Evolutionary conservation across 2,888 invertebrate species (phyloP).

Genomic region (Dorcus parallelipipedus): DNA sequence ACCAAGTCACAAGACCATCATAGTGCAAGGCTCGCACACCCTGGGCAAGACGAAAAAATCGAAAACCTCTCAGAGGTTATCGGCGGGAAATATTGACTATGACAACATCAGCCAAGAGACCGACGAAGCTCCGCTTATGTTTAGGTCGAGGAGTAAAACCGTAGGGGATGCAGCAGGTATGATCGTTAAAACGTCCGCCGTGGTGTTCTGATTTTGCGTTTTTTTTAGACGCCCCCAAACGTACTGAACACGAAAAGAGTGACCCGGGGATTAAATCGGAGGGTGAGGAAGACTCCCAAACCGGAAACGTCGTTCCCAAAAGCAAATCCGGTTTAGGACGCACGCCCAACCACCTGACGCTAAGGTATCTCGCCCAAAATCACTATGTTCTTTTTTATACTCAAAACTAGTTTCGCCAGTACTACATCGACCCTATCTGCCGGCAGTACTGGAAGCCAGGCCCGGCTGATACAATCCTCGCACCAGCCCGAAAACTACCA

Average conservation of each 20-base stretch:
- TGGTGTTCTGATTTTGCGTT: not conserved
- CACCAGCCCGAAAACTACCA: constrained; percentile 91
- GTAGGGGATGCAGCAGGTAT: constrained; percentile 79
- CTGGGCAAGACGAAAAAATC: constrained; percentile 76
- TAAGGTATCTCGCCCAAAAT: constrained; percentile 55
- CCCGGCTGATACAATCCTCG: constrained; percentile 89
- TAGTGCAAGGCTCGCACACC: constrained; percentile 76
- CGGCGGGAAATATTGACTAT: constrained; percentile 81
- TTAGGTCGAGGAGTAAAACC: constrained; percentile 87
- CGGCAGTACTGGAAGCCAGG: constrained; percentile 90
- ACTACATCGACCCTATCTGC: constrained; percentile 92
- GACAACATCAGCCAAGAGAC: constrained; percentile 77
- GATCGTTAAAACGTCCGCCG: not conserved
- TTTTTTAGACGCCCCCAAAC: constrained; percentile 13
- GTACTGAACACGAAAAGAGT: constrained; percentile 33
- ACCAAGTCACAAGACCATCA: constrained; percentile 47
- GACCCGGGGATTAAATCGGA: constrained; percentile 81
- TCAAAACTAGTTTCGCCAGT: constrained; percentile 52
- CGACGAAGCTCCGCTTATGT: constrained; percentile 60
- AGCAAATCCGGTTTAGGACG: constrained; percentile 70
- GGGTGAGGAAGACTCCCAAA: constrained; percentile 79
- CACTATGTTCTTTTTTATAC: not conserved
- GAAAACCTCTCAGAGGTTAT: constrained; percentile 73
- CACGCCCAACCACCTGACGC: constrained; percentile 89
- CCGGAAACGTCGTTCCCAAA: constrained; percentile 57